phyloP scores from a whole-genome alignment of 2,797 vertebrate genomes.

The Phalloptychus januarius region DNA sequence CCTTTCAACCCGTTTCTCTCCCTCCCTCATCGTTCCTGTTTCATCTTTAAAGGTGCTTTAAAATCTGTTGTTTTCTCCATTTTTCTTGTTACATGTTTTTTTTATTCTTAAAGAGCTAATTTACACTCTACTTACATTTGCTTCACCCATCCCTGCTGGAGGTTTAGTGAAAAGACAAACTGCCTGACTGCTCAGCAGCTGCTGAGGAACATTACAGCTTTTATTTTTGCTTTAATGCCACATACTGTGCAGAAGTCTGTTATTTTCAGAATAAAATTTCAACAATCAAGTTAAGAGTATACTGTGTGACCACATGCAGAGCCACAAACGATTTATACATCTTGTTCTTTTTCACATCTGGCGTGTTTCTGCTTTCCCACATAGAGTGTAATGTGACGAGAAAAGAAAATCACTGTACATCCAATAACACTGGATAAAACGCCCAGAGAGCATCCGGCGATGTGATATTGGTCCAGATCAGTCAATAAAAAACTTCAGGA shows the following conservation, averaged over 20 bases:
- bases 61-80: constrained; percentile 8
- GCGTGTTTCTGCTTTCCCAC: background rate
- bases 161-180: background rate
- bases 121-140: constrained; percentile 10
- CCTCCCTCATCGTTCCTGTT: constrained; percentile 18
- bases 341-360: background rate
- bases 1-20: constrained; percentile 13
- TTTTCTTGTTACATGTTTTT: background rate
- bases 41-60: constrained; percentile 38
- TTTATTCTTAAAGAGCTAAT: background rate
- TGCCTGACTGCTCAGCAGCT: background rate
- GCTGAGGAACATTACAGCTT: background rate
- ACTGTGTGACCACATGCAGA: background rate
- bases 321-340: background rate
- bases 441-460: too few species aligned
- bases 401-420: background rate
- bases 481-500: too few species aligned
- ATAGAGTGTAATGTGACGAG: background rate
- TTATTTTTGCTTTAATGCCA: background rate
- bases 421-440: too few species aligned
- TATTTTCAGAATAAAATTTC: background rate
- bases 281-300: background rate
- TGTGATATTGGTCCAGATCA: too few species aligned
- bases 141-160: background rate
- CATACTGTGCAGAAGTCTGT: background rate